A percentile compares a stretch with the other conserved stretches of the same genome.
Evolutionary conservation across 35 echinoderm and acorn worm genomes (phyloP).

Genomic region (Chiridota heheva): DNA sequence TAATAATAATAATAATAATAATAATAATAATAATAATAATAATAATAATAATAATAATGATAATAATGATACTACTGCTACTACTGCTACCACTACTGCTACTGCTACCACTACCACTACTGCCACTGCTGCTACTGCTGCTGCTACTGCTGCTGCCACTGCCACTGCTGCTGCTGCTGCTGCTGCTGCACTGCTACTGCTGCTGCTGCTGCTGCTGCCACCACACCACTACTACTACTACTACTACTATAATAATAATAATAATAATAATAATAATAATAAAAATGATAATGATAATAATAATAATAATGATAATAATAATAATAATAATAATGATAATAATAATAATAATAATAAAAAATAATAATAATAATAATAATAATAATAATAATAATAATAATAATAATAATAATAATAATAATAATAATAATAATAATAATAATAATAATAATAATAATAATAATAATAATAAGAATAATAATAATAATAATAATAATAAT

Average conservation of each 20-base stretch:
- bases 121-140: not conserved
- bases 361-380: not conserved
- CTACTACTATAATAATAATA: not conserved
- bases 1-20: not conserved
- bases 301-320: not conserved
- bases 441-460: not conserved
- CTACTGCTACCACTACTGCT: not conserved
- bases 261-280: not conserved
- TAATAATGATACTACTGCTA: no score
- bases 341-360: not conserved
- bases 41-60: not conserved
- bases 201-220: no score
- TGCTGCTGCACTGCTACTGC: no score
- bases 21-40: not conserved
- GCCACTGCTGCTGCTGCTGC: not conserved
- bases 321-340: not conserved
- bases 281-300: not conserved
- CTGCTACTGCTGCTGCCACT: not conserved
- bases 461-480: no score
- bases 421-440: not conserved
- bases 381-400: not conserved
- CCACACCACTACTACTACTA: no score
- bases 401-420: not conserved
- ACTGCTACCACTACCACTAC: not conserved
- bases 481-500: not conserved